Percentiles rank a stretch among this genome's conserved stretches.
Evolutionary conservation across 2,113 vertebrate species (phyloP).

Genomic region (Lepus europaeus): DNA sequence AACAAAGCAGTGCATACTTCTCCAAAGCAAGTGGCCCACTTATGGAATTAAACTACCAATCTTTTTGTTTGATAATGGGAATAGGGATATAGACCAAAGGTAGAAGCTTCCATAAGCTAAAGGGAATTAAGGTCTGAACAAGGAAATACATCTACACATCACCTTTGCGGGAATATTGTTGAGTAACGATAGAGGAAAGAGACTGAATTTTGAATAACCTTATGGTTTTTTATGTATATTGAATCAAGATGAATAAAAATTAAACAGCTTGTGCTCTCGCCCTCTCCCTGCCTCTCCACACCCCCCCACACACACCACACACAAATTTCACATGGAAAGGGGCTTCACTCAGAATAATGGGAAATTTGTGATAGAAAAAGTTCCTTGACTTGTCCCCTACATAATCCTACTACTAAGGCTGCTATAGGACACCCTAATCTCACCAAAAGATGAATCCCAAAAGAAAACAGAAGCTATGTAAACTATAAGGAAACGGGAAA

Average conservation of each 20-base stretch:
- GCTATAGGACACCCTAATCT: not conserved
- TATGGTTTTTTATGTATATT: conserved; percentile 6
- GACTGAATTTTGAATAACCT: conserved; percentile 48
- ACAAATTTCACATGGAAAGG: not conserved
- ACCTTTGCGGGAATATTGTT: conserved; percentile 17
- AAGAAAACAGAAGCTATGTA: conserved; percentile 13
- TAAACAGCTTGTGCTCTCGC: not conserved
- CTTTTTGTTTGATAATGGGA: conserved; percentile 43
- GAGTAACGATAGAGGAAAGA: conserved; percentile 31
- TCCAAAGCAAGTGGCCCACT: conserved; percentile 22
- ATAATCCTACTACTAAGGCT: conserved; percentile 11
- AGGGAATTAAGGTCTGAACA: conserved; percentile 28
- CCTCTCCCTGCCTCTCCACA: too few species aligned
- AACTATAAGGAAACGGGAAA: conserved; percentile 31
- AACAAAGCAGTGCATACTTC: conserved; percentile 3
- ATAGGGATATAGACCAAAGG: not conserved
- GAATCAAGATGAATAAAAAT: conserved; percentile 18
- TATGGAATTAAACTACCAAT: conserved; percentile 27
- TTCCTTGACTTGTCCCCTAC: not conserved
- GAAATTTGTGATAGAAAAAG: conserved; percentile 10
- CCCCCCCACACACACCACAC: not conserved
- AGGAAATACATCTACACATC: conserved; percentile 3
- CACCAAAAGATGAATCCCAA: conserved; percentile 52
- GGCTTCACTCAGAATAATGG: not conserved
- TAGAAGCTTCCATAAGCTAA: conserved; percentile 23